phyloP scores from a whole-genome alignment of 2,113 vertebrate genomes.

The Ceyx melanurus region DNA sequence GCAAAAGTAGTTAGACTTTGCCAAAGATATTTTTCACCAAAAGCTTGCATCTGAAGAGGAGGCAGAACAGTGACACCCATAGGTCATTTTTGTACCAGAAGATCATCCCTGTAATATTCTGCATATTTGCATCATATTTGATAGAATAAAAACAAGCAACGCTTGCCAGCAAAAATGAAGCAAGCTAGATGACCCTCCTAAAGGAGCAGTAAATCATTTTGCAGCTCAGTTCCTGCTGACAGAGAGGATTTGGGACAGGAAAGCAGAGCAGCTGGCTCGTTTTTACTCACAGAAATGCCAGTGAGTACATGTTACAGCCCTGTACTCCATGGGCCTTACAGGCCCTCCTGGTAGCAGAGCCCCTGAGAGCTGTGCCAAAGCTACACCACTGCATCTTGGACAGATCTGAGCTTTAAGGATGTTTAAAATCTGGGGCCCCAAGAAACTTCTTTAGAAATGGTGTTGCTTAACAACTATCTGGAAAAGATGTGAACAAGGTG shows the following conservation, averaged over 20 bases:
- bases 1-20: neutral
- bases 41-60: neutral
- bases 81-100: constrained; percentile 31
- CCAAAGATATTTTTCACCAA: neutral
- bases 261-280: constrained; percentile 35
- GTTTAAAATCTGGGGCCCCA: constrained; percentile 7
- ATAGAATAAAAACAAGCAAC: neutral
- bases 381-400: neutral
- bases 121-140: neutral
- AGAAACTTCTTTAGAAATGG: neutral
- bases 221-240: constrained; percentile 23
- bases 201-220: constrained; percentile 1
- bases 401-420: neutral
- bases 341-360: neutral
- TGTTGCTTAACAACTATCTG: constrained; percentile 51
- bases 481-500: constrained; percentile 56
- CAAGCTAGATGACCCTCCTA: neutral
- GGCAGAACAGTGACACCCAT: constrained; percentile 52
- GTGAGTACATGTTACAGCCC: neutral
- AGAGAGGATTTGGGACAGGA: neutral
- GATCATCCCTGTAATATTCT: neutral
- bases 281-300: constrained; percentile 25
- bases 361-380: constrained; percentile 21
- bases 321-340: neutral
- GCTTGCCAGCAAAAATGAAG: neutral